phyloP scores from a whole-genome alignment of 2,113 vertebrate species.

The Heterochromis multidens region DNA sequence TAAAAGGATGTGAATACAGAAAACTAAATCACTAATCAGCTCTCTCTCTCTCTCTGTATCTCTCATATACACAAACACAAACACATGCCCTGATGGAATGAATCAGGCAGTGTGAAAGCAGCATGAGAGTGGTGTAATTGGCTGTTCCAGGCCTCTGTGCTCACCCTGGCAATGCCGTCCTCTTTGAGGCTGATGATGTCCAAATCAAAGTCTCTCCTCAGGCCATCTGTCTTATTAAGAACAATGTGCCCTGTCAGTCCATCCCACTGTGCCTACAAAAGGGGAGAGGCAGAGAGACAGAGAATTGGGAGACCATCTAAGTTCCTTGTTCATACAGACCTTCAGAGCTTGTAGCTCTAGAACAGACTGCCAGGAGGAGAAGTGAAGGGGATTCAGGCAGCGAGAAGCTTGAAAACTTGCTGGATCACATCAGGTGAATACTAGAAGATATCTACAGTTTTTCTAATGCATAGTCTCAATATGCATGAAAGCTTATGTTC shows the following conservation, averaged over 20 bases:
- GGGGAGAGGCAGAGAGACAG: neutral
- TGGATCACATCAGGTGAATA: neutral
- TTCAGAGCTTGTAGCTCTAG: neutral
- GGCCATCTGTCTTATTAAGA: conserved; percentile 94
- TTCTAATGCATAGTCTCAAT: neutral
- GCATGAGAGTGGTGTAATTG: conserved; percentile 35
- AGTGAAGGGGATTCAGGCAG: neutral
- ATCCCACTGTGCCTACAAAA: conserved; percentile 88
- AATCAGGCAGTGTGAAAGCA: conserved; percentile 16
- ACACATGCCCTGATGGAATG: conserved; percentile 19
- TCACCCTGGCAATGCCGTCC: conserved; percentile 93
- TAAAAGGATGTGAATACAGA: neutral
- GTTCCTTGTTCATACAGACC: neutral
- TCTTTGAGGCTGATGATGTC: conserved; percentile 98
- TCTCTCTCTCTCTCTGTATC: neutral
- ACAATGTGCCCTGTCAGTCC: conserved; percentile 94
- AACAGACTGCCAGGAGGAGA: neutral
- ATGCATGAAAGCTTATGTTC: neutral
- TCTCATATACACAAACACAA: neutral
- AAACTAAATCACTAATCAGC: neutral
- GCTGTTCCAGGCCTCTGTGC: conserved; percentile 12
- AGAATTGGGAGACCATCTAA: neutral
- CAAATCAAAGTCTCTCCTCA: conserved; percentile 94
- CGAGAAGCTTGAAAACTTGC: neutral
- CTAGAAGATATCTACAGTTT: neutral